Percentiles rank a stretch among this genome's conserved stretches.
These are phyloP conservation scores for Bovichtus diacanthus DNA, from an alignment of 2,797 vertebrate genomes.

Conservation along the genomic window DNA sequence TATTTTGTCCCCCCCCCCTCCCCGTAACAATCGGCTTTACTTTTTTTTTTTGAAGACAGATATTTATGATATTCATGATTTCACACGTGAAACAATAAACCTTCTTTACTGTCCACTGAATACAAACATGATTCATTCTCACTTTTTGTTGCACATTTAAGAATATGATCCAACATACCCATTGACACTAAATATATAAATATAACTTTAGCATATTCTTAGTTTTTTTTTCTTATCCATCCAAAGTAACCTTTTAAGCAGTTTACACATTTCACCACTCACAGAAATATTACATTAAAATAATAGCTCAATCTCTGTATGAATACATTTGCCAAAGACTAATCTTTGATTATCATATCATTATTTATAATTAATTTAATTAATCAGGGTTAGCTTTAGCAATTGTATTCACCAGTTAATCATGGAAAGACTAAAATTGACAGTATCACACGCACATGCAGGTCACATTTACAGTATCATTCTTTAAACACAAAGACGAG, in stretches of 20 bases:
- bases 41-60: background rate
- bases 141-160: background rate
- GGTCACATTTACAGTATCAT: background rate
- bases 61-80: background rate
- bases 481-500: background rate
- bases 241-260: slow-evolving; percentile 7
- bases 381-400: background rate
- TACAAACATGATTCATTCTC: too few species aligned
- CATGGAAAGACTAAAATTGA: background rate
- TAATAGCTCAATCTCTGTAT: background rate
- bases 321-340: background rate
- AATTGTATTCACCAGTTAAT: background rate
- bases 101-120: background rate
- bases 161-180: background rate
- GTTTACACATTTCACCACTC: background rate
- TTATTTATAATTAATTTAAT: too few species aligned
- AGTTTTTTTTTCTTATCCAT: background rate
- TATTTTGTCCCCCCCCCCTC: background rate
- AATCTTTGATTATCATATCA: background rate
- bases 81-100: background rate
- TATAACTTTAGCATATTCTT: background rate
- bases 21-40: background rate
- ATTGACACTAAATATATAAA: background rate
- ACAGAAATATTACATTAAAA: background rate
- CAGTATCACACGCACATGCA: background rate